phyloP scores from a whole-genome alignment of 2,888 invertebrate genomes.

The Escarpia spicata region DNA sequence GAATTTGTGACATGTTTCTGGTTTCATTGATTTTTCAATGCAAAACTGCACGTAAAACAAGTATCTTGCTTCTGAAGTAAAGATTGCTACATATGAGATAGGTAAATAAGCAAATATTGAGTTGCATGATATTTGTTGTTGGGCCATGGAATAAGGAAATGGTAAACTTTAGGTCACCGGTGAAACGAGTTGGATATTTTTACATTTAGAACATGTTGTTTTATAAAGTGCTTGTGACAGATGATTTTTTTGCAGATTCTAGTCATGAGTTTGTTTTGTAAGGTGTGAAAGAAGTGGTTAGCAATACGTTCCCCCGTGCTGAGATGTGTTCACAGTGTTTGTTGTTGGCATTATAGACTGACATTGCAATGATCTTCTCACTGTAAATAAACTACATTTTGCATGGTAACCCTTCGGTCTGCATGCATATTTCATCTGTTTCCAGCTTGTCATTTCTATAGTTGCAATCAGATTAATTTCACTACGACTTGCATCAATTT shows the following conservation, averaged over 20 bases:
- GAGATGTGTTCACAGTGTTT: not conserved
- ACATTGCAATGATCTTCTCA: not conserved
- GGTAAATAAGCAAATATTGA: not conserved
- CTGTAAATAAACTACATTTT: not conserved
- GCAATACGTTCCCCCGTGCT: not conserved
- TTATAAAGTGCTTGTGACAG: not conserved
- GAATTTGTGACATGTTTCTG: not conserved
- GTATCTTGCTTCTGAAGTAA: not conserved
- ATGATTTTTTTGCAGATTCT: constrained; percentile 1
- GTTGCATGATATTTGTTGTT: not conserved
- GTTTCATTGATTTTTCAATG: not conserved
- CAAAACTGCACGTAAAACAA: not conserved
- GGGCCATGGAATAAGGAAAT: not conserved
- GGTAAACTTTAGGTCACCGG: not conserved
- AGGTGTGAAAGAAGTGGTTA: not conserved
- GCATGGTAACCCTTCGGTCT: not conserved
- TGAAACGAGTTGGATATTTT: not conserved
- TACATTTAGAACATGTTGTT: not conserved
- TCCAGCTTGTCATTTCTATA: not conserved
- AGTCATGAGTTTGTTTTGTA: constrained; percentile 5
- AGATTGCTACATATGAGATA: not conserved
- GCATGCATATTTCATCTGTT: not conserved
- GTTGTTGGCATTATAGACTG: not conserved
- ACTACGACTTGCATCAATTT: not conserved
- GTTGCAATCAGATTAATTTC: not conserved